Percentiles rank a stretch among this genome's conserved stretches.
These are phyloP conservation scores for Microctenopoma lineatum DNA, from an alignment of 2,797 vertebrate species.

Conservation along the genomic window DNA sequence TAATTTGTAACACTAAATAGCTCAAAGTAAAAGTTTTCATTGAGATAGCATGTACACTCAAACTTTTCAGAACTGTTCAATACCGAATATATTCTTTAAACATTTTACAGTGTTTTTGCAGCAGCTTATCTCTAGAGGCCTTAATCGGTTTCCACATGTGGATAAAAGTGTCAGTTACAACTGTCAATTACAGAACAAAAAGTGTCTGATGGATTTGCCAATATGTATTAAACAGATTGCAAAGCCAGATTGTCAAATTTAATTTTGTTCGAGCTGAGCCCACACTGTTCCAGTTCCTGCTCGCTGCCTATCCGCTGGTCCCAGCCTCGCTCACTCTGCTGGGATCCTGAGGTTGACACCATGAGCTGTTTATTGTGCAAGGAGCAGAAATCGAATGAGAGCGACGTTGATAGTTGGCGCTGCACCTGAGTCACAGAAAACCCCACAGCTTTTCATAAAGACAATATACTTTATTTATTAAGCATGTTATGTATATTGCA, in stretches of 20 bases:
- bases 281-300: constrained; percentile 44
- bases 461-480: neutral
- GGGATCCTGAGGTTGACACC: constrained; percentile 23
- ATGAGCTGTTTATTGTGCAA: constrained; percentile 28
- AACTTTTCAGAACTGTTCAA: constrained; percentile 13
- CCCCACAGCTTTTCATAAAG: neutral
- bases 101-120: constrained; percentile 8
- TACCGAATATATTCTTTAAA: neutral
- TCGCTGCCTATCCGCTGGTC: constrained; percentile 18
- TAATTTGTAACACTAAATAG: neutral
- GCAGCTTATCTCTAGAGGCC: constrained; percentile 18
- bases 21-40: constrained; percentile 19
- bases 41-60: neutral
- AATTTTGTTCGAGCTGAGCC: constrained; percentile 39
- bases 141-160: constrained; percentile 19
- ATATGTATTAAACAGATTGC: constrained; percentile 53
- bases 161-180: constrained; percentile 36
- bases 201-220: constrained; percentile 48
- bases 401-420: neutral
- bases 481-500: neutral
- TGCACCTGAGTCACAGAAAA: neutral
- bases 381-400: constrained; percentile 17
- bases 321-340: constrained; percentile 30
- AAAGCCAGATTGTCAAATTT: constrained; percentile 48
- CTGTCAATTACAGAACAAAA: constrained; percentile 35